Base-by-base conservation (phyloP, 2,113 vertebrate genomes). In the Naja naja region DNA sequence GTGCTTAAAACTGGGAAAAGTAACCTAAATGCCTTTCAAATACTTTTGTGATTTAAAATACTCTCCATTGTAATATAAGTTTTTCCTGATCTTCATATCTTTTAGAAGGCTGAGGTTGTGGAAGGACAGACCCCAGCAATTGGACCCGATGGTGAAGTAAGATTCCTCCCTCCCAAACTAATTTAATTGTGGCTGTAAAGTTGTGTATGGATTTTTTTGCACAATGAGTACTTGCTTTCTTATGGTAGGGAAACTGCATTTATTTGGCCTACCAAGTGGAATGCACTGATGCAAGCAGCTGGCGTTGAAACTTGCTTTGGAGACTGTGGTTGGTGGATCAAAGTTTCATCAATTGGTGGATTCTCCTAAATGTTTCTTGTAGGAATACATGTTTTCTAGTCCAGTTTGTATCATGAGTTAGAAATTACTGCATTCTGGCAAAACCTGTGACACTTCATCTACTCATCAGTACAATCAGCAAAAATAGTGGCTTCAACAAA, bases 91-190 rank as follows among this genome's bases (percentile, higher is more conserved):
- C 5, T 89, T 54, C 90, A 11, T 54, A 89, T 85, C 25, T 94
- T 95, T 0, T 95, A 99, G 98, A 98, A 99, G 98, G 97, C 98
- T 1, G 99, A 99, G 95, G 95, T 96, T 0, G 93, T 96, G 0
- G 99, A 99, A n/a, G 98, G 98, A 16, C 97, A 98, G 91, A 95
- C 97, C 1, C 91, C 98, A 43, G 97, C 95, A 0, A 97, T 99
- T 0, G 99, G 99, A 16, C 99, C 99, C 0, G 99, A 99, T 89
- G 99, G 99, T 6, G 99, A 99, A 96, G 99, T 99, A 88, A 97
- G 98, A 58, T 69, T n/a, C 64, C 34, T 18, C 18, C 6, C 69
- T n/a, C 69, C n/a, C 18, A 39, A 81, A 81, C 74, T 34, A 81
- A 81, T 81, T 81, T 81, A 43, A 81, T 39, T 12, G 49, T 53